Conservation (phyloP, 30 jellyfish, hydroid and myxozoan species). For the Cassiopea andromeda region DNA sequence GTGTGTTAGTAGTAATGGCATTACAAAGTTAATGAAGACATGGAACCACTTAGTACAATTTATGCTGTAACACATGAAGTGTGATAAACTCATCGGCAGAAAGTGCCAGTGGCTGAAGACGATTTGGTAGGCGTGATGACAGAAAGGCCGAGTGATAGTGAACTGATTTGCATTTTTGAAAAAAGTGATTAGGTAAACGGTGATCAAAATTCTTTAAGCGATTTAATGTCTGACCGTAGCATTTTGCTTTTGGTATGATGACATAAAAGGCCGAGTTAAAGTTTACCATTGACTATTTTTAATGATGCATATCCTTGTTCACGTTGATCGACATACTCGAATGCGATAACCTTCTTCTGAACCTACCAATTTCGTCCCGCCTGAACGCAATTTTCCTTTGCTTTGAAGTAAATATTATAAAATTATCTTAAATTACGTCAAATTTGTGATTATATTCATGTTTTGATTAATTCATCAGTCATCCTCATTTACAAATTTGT, state of each 20-base stretch:
- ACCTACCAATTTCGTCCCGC: conserved; percentile 30
- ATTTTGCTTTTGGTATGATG: conserved; percentile 34
- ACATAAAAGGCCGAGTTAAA: conserved; percentile 68
- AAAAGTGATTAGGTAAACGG: not conserved
- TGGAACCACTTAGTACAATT: too few species aligned
- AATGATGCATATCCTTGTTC: not conserved
- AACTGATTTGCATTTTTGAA: not conserved
- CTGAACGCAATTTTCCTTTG: too few species aligned
- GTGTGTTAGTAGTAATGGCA: too few species aligned
- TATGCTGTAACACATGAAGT: too few species aligned
- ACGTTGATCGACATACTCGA: not conserved
- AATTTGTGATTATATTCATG: too few species aligned
- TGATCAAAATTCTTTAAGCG: conserved; percentile 51
- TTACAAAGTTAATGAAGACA: too few species aligned
- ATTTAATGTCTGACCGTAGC: conserved; percentile 29
- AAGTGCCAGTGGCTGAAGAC: too few species aligned
- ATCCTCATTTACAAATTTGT: too few species aligned
- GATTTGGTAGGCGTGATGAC: conserved; percentile 60
- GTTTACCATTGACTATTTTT: conserved; percentile 8
- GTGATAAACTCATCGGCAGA: too few species aligned
- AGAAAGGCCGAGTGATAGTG: conserved; percentile 47
- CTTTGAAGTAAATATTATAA: too few species aligned
- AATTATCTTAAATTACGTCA: too few species aligned
- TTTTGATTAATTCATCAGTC: too few species aligned
- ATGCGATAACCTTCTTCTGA: conserved; percentile 64